These are phyloP conservation scores for Dryomyza anilis DNA, from an alignment of 2,888 invertebrate species.

Conservation along the genomic window DNA sequence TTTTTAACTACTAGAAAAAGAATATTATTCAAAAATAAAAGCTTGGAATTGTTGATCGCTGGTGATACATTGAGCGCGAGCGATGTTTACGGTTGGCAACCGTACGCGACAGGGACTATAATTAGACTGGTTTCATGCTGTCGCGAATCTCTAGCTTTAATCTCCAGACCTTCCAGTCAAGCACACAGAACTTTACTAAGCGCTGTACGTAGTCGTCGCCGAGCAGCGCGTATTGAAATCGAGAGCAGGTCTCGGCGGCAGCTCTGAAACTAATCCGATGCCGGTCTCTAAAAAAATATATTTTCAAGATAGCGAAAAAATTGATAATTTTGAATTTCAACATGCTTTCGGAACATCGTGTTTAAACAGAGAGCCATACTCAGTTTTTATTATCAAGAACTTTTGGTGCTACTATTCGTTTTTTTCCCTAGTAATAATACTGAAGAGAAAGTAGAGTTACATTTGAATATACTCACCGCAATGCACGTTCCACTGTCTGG, in stretches of 20 bases:
- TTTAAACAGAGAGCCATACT: too few relatives aligned
- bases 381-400: too few relatives aligned
- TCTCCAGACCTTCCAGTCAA: constrained; percentile 22
- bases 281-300: constrained; percentile 16
- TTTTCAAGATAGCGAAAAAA: too few relatives aligned
- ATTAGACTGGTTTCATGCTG: constrained; percentile 44
- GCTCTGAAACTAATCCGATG: background rate
- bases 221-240: background rate
- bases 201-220: background rate
- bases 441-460: background rate
- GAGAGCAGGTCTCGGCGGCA: too few relatives aligned
- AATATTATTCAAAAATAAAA: background rate
- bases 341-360: background rate
- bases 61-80: background rate
- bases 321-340: too few relatives aligned
- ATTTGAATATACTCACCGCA: background rate
- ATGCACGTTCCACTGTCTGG: background rate
- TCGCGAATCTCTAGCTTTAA: constrained; percentile 19
- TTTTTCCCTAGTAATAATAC: too few relatives aligned
- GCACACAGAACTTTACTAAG: background rate
- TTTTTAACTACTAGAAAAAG: constrained; percentile 17
- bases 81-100: constrained; percentile 31
- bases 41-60: background rate
- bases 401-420: too few relatives aligned
- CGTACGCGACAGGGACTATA: constrained; percentile 44